phyloP scores from a whole-genome alignment of 1,140 invertebrate species.

The Caerostris darwini region DNA sequence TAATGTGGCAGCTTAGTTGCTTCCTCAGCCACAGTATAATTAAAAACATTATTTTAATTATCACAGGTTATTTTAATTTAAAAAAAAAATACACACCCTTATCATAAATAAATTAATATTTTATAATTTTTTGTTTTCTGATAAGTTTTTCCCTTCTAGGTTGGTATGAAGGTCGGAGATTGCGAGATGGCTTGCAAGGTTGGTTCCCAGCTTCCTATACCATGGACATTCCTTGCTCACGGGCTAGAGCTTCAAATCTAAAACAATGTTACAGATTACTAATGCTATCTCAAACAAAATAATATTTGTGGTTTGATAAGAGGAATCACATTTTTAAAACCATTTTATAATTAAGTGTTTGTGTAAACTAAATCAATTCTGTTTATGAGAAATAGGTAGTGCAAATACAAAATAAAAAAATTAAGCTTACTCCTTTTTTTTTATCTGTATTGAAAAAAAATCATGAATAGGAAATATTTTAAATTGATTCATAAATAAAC shows the following conservation, averaged over 20 bases:
- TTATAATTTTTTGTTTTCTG: neutral
- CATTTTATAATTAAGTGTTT: neutral
- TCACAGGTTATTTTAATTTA: too few relatives aligned
- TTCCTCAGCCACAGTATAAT: too few relatives aligned
- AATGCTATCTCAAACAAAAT: conserved; percentile 81
- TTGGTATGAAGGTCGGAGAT: conserved; percentile 96
- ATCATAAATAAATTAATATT: too few relatives aligned
- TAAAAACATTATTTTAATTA: too few relatives aligned
- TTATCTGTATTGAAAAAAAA: neutral
- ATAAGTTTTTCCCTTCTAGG: conserved; percentile 84
- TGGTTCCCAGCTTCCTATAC: conserved; percentile 97
- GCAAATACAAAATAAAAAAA: neutral
- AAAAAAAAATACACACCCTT: too few relatives aligned
- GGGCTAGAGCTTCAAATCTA: conserved; percentile 93
- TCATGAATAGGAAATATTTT: neutral
- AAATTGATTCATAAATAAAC: too few relatives aligned
- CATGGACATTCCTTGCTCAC: conserved; percentile 94
- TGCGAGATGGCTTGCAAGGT: conserved; percentile 92
- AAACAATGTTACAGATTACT: conserved; percentile 92
- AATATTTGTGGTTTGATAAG: neutral
- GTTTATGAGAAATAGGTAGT: neutral
- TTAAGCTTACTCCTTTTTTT: neutral
- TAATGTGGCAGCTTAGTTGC: too few relatives aligned
- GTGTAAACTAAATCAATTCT: neutral
- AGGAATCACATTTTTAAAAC: neutral